Evolutionary conservation across 2,888 invertebrate genomes (phyloP).

Genomic region (Apodemia duryi): DNA sequence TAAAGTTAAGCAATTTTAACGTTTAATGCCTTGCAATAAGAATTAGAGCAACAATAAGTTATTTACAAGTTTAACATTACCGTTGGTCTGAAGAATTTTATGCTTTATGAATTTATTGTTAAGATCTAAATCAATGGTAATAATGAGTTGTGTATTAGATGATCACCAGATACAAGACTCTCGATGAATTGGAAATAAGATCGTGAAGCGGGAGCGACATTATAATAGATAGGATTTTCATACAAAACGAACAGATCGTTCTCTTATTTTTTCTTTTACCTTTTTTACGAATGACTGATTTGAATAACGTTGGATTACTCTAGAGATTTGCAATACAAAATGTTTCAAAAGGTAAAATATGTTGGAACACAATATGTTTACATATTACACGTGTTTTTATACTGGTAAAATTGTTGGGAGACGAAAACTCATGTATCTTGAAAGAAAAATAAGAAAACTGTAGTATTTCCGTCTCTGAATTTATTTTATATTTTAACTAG

Average conservation of each 20-base stretch:
- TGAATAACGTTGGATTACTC: slow-evolving; percentile 25
- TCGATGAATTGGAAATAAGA: slow-evolving; percentile 66
- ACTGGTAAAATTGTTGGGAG: too few relatives aligned
- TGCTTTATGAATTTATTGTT: slow-evolving; percentile 25
- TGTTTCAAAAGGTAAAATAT: slow-evolving; percentile 17
- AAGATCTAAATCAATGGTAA: slow-evolving; percentile 30
- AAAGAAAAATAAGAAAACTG: too few relatives aligned
- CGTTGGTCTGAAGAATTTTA: slow-evolving; percentile 29
- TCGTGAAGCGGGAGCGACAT: slow-evolving; percentile 53
- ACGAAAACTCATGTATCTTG: too few relatives aligned
- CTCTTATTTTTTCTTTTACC: slow-evolving; percentile 27
- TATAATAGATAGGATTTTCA: slow-evolving; percentile 56
- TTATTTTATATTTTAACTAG: too few relatives aligned
- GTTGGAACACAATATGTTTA: neutral
- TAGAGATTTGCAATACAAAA: slow-evolving; percentile 22
- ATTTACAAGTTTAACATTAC: slow-evolving; percentile 36
- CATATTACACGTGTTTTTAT: slow-evolving; percentile 21
- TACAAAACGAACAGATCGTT: slow-evolving; percentile 33
- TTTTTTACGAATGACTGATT: slow-evolving; percentile 29
- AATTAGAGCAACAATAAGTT: slow-evolving; percentile 22
- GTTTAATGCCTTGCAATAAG: slow-evolving; percentile 17
- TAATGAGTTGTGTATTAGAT: slow-evolving; percentile 34
- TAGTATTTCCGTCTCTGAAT: too few relatives aligned
- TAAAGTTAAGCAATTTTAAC: slow-evolving; percentile 15
- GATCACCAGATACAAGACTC: slow-evolving; percentile 46